Evolutionary conservation across 1,140 invertebrate genomes (phyloP), one percentile per base, ranked within the genome.

Genomic region (Rhizoglyphus robini): DNA sequence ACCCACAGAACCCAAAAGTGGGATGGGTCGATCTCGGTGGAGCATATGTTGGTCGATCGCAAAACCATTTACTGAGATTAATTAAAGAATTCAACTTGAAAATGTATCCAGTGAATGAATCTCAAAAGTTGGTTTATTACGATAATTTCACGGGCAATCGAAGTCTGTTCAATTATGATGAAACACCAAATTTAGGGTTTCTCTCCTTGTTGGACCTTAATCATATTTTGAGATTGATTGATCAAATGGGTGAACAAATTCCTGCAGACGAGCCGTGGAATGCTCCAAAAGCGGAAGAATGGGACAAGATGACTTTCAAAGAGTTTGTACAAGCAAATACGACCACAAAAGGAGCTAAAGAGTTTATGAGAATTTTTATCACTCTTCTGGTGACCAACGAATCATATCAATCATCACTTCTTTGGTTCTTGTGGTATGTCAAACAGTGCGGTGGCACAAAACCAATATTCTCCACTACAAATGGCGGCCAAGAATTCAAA

Each of bases 391-490:
- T 77, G 4, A 75, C 76, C 1, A 68, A 71, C 27, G 75, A 75
- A 61, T 70, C 75, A 5, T 72, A 73, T 51, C 75, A 77, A 69
- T 68, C 72, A 32, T 77, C 76, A 2, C 58, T 75, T n/a, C 68
- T 78, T 5, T 77, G 75, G 73, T 72, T 75, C 29, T 61, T 78
- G 8, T 77, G 75, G 75, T 77, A 76, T 67, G 59, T 76, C 18
- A 72, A 71, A 63, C 67, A 72, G 20, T 72, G 72, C 51, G 72
- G 73, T 30, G 75, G 75, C 32, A 66, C 67, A 0, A 68, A 71
- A 36, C 31, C 72, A 30, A 76, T 77, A 31, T 71, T 72, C 36
- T 73, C 71, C 1, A 74, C 74, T 15, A 71, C 70, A 27, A 72
- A 74, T 67, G 76, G 75, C 4, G 75, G 70, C 25, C 75, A 75